Conservation (phyloP, 2,888 invertebrate species). For the Oxytorus armatus region DNA sequence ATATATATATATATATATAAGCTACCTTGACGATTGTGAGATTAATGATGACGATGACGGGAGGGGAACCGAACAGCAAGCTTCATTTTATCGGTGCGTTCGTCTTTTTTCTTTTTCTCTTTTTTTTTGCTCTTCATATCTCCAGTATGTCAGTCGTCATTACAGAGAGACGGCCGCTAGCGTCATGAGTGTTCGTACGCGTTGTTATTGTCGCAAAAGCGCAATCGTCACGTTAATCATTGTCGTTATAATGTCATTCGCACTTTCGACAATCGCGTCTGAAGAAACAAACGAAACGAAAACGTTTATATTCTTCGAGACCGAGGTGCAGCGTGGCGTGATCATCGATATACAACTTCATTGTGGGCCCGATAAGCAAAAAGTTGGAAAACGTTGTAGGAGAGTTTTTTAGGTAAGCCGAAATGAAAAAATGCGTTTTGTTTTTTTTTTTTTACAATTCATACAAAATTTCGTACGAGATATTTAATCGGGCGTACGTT, state of each 20-base stretch:
- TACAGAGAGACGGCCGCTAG: slow-evolving; percentile 51
- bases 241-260: slow-evolving; percentile 44
- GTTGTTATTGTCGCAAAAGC: slow-evolving; percentile 21
- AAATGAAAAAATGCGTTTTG: neutral
- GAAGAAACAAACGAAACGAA: slow-evolving; percentile 58
- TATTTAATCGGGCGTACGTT: neutral
- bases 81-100: slow-evolving; percentile 57
- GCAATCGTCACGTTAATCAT: slow-evolving; percentile 51
- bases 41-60: slow-evolving; percentile 53
- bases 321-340: slow-evolving; percentile 70
- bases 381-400: slow-evolving; percentile 78
- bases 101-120: too few relatives aligned
- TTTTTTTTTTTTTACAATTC: neutral
- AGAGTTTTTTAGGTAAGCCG: slow-evolving; percentile 76
- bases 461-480: neutral
- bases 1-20: neutral
- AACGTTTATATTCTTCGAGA: slow-evolving; percentile 72
- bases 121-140: slow-evolving; percentile 50
- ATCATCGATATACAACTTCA: slow-evolving; percentile 78
- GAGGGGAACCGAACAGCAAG: slow-evolving; percentile 59
- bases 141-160: slow-evolving; percentile 59
- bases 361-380: slow-evolving; percentile 76
- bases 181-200: slow-evolving; percentile 53
- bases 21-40: slow-evolving; percentile 62
- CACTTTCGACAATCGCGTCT: slow-evolving; percentile 1